Percentiles rank a stretch among this genome's conserved stretches.
phyloP scores from a whole-genome alignment of 2,113 vertebrate species.

The Polyodon spathula region DNA sequence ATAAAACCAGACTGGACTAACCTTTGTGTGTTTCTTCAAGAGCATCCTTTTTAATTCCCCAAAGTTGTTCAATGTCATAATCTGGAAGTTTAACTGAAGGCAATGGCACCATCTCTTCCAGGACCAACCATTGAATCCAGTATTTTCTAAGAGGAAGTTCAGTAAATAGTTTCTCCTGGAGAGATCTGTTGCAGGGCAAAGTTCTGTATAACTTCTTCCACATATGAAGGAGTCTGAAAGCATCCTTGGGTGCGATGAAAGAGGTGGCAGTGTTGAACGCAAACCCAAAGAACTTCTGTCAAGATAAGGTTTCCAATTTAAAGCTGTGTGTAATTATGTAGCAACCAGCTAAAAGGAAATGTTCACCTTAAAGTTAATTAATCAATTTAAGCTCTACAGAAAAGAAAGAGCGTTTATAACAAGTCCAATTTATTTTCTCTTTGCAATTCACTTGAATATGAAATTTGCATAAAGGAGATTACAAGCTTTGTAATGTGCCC shows the following conservation, averaged over 20 bases:
- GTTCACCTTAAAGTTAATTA: too few species aligned
- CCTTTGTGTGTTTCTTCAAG: conserved; percentile 30
- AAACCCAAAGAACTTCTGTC: conserved; percentile 32
- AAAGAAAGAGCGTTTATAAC: too few species aligned
- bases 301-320: neutral
- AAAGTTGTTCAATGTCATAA: conserved; percentile 30
- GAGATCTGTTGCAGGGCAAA: conserved; percentile 36
- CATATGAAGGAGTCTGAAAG: conserved; percentile 38
- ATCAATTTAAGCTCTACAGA: too few species aligned
- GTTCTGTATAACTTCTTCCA: conserved; percentile 31
- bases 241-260: conserved; percentile 21
- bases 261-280: conserved; percentile 19
- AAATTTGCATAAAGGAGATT: too few species aligned
- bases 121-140: conserved; percentile 36
- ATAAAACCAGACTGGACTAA: conserved; percentile 7
- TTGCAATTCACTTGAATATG: too few species aligned
- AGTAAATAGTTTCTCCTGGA: conserved; percentile 46
- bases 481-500: too few species aligned
- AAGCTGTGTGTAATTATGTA: too few species aligned
- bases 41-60: conserved; percentile 27
- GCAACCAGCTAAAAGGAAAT: too few species aligned
- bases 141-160: conserved; percentile 16
- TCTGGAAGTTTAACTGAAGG: conserved; percentile 27
- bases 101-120: conserved; percentile 40
- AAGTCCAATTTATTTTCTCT: too few species aligned